Evolutionary conservation across 2,888 invertebrate species (phyloP), one percentile per base, ranked within the genome.

Genomic region (Melanostoma mellinum): DNA sequence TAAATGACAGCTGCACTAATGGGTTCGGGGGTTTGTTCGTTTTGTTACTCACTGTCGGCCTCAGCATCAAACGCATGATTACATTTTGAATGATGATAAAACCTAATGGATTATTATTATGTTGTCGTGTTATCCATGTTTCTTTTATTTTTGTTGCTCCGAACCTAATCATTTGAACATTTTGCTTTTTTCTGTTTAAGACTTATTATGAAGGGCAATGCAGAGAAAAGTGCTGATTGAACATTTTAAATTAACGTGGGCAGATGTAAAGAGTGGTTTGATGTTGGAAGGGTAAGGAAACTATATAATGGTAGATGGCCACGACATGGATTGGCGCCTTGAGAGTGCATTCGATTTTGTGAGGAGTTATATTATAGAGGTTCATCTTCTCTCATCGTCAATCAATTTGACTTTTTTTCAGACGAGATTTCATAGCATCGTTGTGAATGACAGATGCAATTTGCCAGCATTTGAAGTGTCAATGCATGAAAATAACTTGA

Each of bases 71-170:
- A n/a, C n/a, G 36, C 73, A 69, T 82, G 72, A 82, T 77, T 78
- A 73, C 82, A 56, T 73, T 78, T 82, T 74, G 69, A 82, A 82
- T 73, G 82, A 82, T 78, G 82, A 82, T 77, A 77, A 82, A 77
- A 63, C 63, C 69, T 82, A 82, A 82, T 82, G 82, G 82, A 77
- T 82, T 82, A 82, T 77, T 82, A 73, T 77, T 73, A 77, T 82
- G 82, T 69, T 77, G 73, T 77, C 82, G 73, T 82, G 63, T 82
- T 77, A 73, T 77, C 73, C 63, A 20, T 6, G 1, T 52, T 5
- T 55, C 5, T 56, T 56, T 40, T 56, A 56, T 53, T 56, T 38
- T 20, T 44, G 35, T 46, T 63, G 50, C 68, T 55, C 50, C 56
- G 69, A 44, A 61, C 81, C 72, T 76, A 76, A 81, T 81, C 67